phyloP scores from a whole-genome alignment of 1,140 invertebrate species.

The Polyergus mexicanus region DNA sequence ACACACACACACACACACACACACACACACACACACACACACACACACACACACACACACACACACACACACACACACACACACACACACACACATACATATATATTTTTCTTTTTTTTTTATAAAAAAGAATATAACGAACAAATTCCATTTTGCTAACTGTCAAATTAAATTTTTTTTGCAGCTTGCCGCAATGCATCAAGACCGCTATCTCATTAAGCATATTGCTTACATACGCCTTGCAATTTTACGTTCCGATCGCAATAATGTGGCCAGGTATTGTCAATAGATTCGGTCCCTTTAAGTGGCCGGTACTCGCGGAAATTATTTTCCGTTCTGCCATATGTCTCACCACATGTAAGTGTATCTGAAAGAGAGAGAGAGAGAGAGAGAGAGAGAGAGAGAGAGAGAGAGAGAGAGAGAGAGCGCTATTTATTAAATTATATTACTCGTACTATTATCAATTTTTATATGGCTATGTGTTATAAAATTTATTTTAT shows the following conservation, averaged over 20 bases:
- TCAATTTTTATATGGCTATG: not conserved
- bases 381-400: too few species aligned
- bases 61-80: too few species aligned
- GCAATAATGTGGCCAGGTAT: constrained; percentile 89
- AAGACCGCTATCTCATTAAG: constrained; percentile 91
- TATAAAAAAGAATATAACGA: not conserved
- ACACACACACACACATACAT: too few species aligned
- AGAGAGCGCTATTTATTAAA: not conserved
- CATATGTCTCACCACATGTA: constrained; percentile 92
- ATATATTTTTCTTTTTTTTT: not conserved
- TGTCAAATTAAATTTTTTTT: constrained; percentile 71
- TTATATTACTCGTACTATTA: constrained; percentile 16
- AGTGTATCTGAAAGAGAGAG: constrained; percentile 83
- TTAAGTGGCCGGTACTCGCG: constrained; percentile 86
- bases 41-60: too few species aligned
- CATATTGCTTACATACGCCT: constrained; percentile 93
- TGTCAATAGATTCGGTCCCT: constrained; percentile 85
- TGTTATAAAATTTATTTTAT: not conserved
- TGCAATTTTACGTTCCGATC: constrained; percentile 95
- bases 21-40: too few species aligned
- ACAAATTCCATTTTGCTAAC: not conserved
- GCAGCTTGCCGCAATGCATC: constrained; percentile 88
- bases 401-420: not conserved
- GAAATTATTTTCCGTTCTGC: constrained; percentile 89
- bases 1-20: too few species aligned